These are phyloP conservation scores for Eidolon helvum DNA, from an alignment of 2,113 vertebrate genomes.

Conservation along the genomic window DNA sequence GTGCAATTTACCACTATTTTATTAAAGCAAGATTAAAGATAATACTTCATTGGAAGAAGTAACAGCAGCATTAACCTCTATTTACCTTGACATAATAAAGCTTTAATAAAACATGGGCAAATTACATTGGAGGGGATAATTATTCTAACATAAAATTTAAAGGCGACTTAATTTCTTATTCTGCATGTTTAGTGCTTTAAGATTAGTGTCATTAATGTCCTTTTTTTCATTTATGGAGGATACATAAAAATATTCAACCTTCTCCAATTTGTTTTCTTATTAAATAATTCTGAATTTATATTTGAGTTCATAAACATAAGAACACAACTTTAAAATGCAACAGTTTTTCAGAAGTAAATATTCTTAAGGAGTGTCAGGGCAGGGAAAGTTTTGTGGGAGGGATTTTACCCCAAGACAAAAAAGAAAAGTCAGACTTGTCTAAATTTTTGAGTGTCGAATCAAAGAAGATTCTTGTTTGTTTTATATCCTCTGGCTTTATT, in stretches of 20 bases:
- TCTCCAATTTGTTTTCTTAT: constrained; percentile 72
- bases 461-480: constrained; percentile 82
- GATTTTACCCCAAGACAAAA: constrained; percentile 41
- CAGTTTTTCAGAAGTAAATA: constrained; percentile 57
- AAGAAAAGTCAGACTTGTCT: constrained; percentile 60
- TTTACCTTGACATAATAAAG: constrained; percentile 88
- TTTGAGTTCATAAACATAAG: constrained; percentile 72
- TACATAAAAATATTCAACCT: constrained; percentile 80
- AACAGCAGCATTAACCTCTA: constrained; percentile 87
- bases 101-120: constrained; percentile 87
- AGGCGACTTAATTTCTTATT: constrained; percentile 85
- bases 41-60: constrained; percentile 83
- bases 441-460: constrained; percentile 81
- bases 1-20: constrained; percentile 85
- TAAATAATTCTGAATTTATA: constrained; percentile 80
- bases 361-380: neutral
- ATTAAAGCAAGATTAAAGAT: constrained; percentile 88
- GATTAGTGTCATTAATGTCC: constrained; percentile 84
- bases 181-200: constrained; percentile 83
- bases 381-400: neutral
- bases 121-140: constrained; percentile 84
- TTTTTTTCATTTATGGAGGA: constrained; percentile 75
- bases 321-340: constrained; percentile 55
- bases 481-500: constrained; percentile 83
- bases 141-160: constrained; percentile 87